Evolutionary conservation across 2,888 invertebrate genomes (phyloP).

Genomic region (Drosophila mayaguana): DNA sequence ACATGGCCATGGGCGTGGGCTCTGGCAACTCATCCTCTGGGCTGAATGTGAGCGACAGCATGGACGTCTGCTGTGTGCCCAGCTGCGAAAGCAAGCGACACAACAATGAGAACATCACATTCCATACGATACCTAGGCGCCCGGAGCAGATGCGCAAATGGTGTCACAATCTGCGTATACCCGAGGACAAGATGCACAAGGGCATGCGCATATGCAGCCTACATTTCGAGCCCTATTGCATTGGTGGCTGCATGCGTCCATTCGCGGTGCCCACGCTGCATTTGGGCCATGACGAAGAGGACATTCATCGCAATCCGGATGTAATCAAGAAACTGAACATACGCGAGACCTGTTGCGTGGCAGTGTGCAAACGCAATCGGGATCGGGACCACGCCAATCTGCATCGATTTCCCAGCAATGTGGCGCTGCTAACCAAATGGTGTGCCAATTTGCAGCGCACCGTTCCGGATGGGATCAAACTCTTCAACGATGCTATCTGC

Average conservation of each 20-base stretch:
- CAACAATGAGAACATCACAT: slow-evolving; percentile 77
- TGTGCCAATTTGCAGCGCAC: slow-evolving; percentile 78
- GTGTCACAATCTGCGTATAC: slow-evolving; percentile 81
- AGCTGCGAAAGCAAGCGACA: slow-evolving; percentile 80
- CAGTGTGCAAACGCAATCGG: slow-evolving; percentile 78
- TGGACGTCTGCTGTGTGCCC: slow-evolving; percentile 80
- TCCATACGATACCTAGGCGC: slow-evolving; percentile 81
- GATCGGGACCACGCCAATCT: slow-evolving; percentile 82
- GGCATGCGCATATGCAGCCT: slow-evolving; percentile 81
- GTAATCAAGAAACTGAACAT: slow-evolving; percentile 82
- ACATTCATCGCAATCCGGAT: slow-evolving; percentile 81
- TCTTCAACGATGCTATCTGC: slow-evolving; percentile 82
- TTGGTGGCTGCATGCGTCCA: slow-evolving; percentile 82
- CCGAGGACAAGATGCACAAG: slow-evolving; percentile 77
- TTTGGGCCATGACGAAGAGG: slow-evolving; percentile 78
- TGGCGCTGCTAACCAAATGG: slow-evolving; percentile 76
- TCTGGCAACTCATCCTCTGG: slow-evolving; percentile 40
- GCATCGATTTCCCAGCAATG: slow-evolving; percentile 81
- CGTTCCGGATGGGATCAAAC: slow-evolving; percentile 79
- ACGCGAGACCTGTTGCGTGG: slow-evolving; percentile 80
- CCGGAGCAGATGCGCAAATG: slow-evolving; percentile 82
- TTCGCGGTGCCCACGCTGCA: slow-evolving; percentile 81
- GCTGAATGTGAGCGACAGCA: slow-evolving; percentile 68
- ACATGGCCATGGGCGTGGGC: slow-evolving; percentile 51
- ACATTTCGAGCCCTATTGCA: slow-evolving; percentile 82